Evolutionary conservation across 30 jellyfish, hydroid and myxozoan genomes (phyloP), one percentile per base, ranked within the genome.

Genomic region (Aurelia sp.): DNA sequence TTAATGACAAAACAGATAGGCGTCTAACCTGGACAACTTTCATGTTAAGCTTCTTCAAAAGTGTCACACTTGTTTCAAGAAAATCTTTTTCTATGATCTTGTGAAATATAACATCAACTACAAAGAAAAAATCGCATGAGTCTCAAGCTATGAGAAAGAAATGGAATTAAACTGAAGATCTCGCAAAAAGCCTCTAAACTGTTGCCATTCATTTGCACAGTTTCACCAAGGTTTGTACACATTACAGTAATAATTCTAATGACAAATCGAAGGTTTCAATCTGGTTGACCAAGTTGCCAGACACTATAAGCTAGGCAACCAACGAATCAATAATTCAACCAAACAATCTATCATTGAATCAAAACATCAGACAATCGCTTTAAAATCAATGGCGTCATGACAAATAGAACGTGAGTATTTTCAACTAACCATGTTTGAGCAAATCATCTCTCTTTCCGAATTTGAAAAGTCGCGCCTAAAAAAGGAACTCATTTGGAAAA

Each of bases 391-490:
- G 8, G 37, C n/a, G 40, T 22, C 17, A 17, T 16, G 10, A 4
- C 10, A 78, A 78, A 13, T 55, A 8, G 6, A 58, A n/a, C 4
- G 7, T 6, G 63, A 64, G 13, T 31, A 15, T 0, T 40, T 71
- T 61, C 11, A 20, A 30, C 89, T 68, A 64, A 93, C 98, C 98
- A 78, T 77, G 64, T 44, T 59, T 66, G n/a, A 93, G 79, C 58
- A 93, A 35, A 40, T 84, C 95, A 19, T 93, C 98, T 68, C 98
- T 62, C 19, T 58, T 81, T 11, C 98, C 98, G 70, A 76, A 85
- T 48, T 87, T 93, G 21, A 93, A 88, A 13, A 85, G 66, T 12
- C 76, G 63, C 41, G 92, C 91, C 98, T 93, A 76, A 6, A 70
- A 87, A 44, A 44, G 55, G 15, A 44, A 44, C 0, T 10, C 55